phyloP scores from a whole-genome alignment of 2,888 invertebrate genomes.

The Cabera pusaria region DNA sequence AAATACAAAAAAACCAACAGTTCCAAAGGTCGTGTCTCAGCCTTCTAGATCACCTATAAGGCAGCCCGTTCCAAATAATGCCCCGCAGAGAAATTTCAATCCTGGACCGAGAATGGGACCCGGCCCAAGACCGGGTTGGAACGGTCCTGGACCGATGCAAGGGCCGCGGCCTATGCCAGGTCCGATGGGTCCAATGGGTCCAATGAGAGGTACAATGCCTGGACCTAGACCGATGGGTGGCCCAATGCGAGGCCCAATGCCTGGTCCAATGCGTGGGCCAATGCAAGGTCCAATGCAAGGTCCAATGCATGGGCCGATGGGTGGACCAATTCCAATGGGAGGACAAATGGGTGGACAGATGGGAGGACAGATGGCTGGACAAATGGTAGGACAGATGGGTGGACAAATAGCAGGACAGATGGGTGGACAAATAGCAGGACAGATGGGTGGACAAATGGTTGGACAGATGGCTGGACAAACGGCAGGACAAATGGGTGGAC shows the following conservation, averaged over 20 bases:
- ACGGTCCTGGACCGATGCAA: slow-evolving; percentile 10
- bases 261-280: background rate
- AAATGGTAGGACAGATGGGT: slow-evolving; percentile 3
- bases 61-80: slow-evolving; percentile 1
- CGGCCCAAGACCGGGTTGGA: slow-evolving; percentile 5
- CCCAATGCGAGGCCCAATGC: background rate
- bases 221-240: slow-evolving; percentile 5
- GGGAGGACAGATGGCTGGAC: slow-evolving; percentile 6
- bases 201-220: slow-evolving; percentile 12
- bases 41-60: slow-evolving; percentile 7
- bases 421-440: background rate
- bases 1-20: background rate
- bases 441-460: background rate
- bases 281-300: slow-evolving; percentile 4
- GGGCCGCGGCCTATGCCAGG: slow-evolving; percentile 6
- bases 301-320: slow-evolving; percentile 1
- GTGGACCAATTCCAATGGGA: slow-evolving; percentile 2
- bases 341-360: slow-evolving; percentile 2
- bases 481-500: slow-evolving; percentile 6
- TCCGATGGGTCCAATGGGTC: slow-evolving; percentile 16
- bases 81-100: slow-evolving; percentile 2
- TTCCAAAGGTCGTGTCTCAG: background rate
- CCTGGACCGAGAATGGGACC: slow-evolving; percentile 1
- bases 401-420: background rate
- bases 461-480: slow-evolving; percentile 1